Conservation (phyloP, 2,797 vertebrate species). For the Pseudochirops corinnae region DNA sequence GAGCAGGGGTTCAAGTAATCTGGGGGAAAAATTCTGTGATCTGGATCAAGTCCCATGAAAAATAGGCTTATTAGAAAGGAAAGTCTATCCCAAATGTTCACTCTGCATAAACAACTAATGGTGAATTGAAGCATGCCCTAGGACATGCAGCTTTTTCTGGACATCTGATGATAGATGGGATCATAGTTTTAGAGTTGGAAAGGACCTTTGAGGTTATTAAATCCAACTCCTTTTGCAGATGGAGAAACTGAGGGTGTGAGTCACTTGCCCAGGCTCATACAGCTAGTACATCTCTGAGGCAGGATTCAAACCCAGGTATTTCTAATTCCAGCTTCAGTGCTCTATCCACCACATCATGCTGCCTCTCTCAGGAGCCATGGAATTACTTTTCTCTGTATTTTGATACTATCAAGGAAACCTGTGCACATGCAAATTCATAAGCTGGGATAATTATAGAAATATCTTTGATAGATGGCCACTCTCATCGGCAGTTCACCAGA, state of each 20-base stretch:
- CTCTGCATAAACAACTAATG: slow-evolving; percentile 10
- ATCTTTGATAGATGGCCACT: slow-evolving; percentile 23
- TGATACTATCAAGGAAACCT: neutral
- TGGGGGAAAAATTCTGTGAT: neutral
- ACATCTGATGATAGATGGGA: neutral
- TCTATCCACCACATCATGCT: neutral
- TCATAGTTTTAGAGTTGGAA: neutral
- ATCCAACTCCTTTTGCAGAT: neutral
- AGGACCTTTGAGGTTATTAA: neutral
- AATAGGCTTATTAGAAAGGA: slow-evolving; percentile 37
- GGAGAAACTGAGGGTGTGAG: neutral
- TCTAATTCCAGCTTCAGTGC: neutral
- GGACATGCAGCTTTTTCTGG: slow-evolving; percentile 14
- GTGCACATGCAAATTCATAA: neutral
- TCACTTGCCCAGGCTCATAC: neutral
- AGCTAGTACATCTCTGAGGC: neutral
- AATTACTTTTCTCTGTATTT: slow-evolving; percentile 29
- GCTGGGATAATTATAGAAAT: slow-evolving; percentile 26
- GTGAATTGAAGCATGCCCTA: neutral
- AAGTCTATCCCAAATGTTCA: neutral
- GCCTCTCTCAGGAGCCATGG: neutral
- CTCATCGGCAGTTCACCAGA: neutral
- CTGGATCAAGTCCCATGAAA: neutral
- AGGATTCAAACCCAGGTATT: neutral
- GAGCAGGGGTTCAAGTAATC: neutral